Conservation (phyloP, 1,140 invertebrate species). For the Neodiprion lecontei region DNA sequence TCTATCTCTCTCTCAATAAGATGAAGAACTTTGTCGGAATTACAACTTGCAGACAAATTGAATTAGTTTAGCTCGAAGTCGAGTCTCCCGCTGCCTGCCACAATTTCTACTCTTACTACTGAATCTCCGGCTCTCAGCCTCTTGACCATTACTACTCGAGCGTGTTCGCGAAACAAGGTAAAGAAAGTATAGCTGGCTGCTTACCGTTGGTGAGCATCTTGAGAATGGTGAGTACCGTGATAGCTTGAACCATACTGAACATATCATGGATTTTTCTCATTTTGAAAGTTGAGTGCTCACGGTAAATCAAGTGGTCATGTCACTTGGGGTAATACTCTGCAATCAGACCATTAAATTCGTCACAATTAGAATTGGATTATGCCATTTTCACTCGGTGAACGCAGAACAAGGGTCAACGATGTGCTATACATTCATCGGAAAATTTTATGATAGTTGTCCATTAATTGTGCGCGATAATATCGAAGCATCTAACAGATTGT, state of each 20-base stretch:
- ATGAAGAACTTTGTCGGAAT: too few species aligned
- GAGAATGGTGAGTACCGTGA: conserved; percentile 82
- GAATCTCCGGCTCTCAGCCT: too few species aligned
- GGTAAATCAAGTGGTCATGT: conserved; percentile 50
- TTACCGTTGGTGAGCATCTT: conserved; percentile 84
- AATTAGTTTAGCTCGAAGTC: neutral
- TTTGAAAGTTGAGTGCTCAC: conserved; percentile 56
- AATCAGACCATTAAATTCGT: neutral
- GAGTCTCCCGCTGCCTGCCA: too few species aligned
- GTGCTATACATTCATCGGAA: too few species aligned
- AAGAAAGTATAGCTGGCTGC: conserved; percentile 29
- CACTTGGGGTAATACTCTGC: conserved; percentile 35
- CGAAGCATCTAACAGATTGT: neutral
- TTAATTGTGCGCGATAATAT: neutral
- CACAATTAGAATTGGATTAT: too few species aligned
- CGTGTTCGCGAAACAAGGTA: neutral
- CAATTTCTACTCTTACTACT: too few species aligned
- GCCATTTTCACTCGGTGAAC: too few species aligned
- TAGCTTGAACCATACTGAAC: conserved; percentile 80
- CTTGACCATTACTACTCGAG: too few species aligned
- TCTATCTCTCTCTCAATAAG: too few species aligned
- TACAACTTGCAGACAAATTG: neutral
- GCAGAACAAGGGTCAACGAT: too few species aligned
- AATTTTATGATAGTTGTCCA: too few species aligned
- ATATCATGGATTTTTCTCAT: conserved; percentile 68